Evolutionary conservation across 1,140 invertebrate genomes (phyloP).

Genomic region (Calycopis cecrops): DNA sequence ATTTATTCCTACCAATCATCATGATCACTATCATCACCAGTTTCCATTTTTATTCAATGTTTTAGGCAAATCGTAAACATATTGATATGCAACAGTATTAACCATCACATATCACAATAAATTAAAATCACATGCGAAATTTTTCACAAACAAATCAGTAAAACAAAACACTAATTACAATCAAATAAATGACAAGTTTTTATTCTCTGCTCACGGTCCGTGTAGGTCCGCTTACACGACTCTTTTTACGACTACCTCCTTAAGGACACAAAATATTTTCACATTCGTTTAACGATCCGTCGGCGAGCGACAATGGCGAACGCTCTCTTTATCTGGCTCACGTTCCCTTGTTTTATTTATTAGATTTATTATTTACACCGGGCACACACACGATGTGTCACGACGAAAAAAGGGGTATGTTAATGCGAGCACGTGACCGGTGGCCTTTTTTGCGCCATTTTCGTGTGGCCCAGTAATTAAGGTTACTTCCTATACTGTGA

Average conservation of each 20-base stretch:
- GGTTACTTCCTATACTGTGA: conserved; percentile 15
- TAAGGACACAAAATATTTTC: conserved; percentile 60
- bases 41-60: no score
- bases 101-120: no score
- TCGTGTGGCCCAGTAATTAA: conserved; percentile 21
- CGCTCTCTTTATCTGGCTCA: conserved; percentile 65
- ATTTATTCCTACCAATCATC: no score
- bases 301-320: conserved; percentile 56
- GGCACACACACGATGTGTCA: conserved; percentile 69
- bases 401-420: conserved; percentile 68
- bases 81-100: no score
- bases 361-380: conserved; percentile 72
- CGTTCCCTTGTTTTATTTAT: conserved; percentile 72
- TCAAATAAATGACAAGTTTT: no score
- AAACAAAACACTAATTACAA: no score
- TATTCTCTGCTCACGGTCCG: no score
- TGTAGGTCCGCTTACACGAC: no score
- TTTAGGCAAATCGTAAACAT: no score
- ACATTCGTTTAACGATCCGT: conserved; percentile 67
- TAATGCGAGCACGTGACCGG: conserved; percentile 66
- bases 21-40: no score
- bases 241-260: conserved; percentile 24
- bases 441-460: conserved; percentile 43
- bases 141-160: no score
- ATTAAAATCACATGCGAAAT: no score